Base-by-base conservation (phyloP, 2,113 vertebrate species). In the Gobius niger region DNA sequence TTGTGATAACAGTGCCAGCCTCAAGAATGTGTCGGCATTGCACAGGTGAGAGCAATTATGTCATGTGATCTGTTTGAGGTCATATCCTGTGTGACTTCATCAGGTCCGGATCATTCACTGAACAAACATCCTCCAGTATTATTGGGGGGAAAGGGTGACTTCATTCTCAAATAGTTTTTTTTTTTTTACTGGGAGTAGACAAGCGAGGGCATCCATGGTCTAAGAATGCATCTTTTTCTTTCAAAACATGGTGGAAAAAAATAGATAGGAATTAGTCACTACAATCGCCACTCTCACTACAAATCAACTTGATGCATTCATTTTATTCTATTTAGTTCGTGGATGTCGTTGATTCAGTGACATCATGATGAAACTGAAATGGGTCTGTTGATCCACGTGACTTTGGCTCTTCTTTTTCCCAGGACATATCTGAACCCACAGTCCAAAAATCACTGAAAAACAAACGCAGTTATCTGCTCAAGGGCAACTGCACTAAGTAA, bases 391-490 rank as follows among this genome's bases (percentile, higher is more conserved):
- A 73, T 77, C 79, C 85, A 87, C 65, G 71, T 82, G 76, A 85
- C 80, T 47, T 16, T 3, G 50, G 62, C 68, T 50, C 49, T 7
- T 80, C 81, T 78, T 53, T 71, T 87, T 88, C 78, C 82, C 82
- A 82, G 77, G 72, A 19, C 68, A 69, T 80, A 63, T 68, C 61
- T 81, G 72, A 72, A 84, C 68, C 68, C 73, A 65, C 73, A 87
- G 88, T 89, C 82, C 82, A 86, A 84, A 87, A 84, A 82, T 79
- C 79, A 60, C 47, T n/a, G 57, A 62, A 84, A 75, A 76, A 77
- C 88, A 92, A 91, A 91, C 89, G 90, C 1, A 64, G 68, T 82
- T 90, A 90, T 92, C 89, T 86, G 69, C 70, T 83, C 84, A 87
- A 91, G 89, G 88, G 68, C 86, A 84, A 65, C 49, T 71, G 82